Evolutionary conservation across 2,888 invertebrate species (phyloP).

Genomic region (Trichopoda pennipes): DNA sequence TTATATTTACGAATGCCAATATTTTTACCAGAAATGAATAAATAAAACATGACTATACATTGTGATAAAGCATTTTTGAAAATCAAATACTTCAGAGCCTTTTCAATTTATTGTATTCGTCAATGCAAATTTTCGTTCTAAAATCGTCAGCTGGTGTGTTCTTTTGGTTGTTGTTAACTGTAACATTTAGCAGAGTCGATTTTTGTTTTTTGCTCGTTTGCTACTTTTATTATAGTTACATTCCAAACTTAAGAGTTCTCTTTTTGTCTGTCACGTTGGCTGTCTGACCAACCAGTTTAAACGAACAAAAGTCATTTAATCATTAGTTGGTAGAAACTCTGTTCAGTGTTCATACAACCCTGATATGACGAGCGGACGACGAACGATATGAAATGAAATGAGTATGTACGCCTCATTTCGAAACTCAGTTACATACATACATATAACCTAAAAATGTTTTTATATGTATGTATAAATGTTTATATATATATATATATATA

Average conservation of each 20-base stretch:
- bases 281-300: constrained; percentile 53
- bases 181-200: constrained; percentile 48
- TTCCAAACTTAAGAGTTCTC: constrained; percentile 64
- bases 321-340: constrained; percentile 64
- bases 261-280: constrained; percentile 43
- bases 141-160: not conserved
- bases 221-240: constrained; percentile 66
- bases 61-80: too few species aligned
- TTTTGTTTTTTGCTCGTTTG: constrained; percentile 54
- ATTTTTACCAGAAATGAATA: too few species aligned
- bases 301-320: constrained; percentile 61
- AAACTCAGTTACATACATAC: constrained; percentile 77
- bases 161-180: not conserved
- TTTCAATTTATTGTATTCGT: too few species aligned
- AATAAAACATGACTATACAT: too few species aligned
- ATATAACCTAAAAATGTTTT: constrained; percentile 79
- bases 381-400: constrained; percentile 59
- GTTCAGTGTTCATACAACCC: constrained; percentile 60
- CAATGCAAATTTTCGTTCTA: too few species aligned
- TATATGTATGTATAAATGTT: constrained; percentile 56
- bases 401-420: constrained; percentile 66
- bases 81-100: too few species aligned
- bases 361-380: constrained; percentile 56
- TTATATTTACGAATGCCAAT: too few species aligned
- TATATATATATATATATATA: constrained; percentile 35